Conservation (phyloP, 2,113 vertebrate species). For the Salvelinus alpinus region DNA sequence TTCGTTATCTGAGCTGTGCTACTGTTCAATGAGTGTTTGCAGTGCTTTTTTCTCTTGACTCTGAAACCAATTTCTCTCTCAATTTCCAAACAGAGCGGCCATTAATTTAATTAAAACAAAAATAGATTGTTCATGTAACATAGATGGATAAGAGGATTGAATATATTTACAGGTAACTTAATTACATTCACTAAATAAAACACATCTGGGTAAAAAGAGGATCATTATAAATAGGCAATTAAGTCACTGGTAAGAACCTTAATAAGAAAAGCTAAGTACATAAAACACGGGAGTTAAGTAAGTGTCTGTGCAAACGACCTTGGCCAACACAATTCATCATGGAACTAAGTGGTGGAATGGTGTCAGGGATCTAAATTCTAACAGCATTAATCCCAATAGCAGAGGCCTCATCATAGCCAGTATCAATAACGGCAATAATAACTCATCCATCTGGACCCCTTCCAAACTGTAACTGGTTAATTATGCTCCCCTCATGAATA, state of each 20-base stretch:
- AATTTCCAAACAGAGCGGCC: slow-evolving; percentile 55
- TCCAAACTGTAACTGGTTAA: slow-evolving; percentile 70
- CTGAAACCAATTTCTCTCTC: slow-evolving; percentile 41
- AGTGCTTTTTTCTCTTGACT: neutral
- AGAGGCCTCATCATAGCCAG: slow-evolving; percentile 67
- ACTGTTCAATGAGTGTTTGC: neutral
- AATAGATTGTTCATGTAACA: slow-evolving; percentile 57
- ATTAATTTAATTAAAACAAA: slow-evolving; percentile 75
- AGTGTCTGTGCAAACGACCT: slow-evolving; percentile 73
- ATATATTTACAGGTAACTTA: slow-evolving; percentile 80
- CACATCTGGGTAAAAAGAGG: slow-evolving; percentile 75
- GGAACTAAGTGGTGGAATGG: slow-evolving; percentile 74
- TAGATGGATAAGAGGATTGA: slow-evolving; percentile 62
- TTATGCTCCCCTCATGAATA: slow-evolving; percentile 74
- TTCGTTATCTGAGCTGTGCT: neutral
- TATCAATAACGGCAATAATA: slow-evolving; percentile 76
- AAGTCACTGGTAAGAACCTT: slow-evolving; percentile 72
- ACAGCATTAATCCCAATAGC: slow-evolving; percentile 76
- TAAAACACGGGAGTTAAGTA: slow-evolving; percentile 70
- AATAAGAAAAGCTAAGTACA: slow-evolving; percentile 73
- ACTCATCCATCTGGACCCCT: slow-evolving; percentile 73
- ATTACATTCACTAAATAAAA: slow-evolving; percentile 77
- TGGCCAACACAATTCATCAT: slow-evolving; percentile 73
- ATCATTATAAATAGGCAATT: slow-evolving; percentile 78
- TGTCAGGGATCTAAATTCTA: slow-evolving; percentile 72